A percentile compares a stretch with the other conserved stretches of the same genome.
Evolutionary conservation across 2,888 invertebrate species (phyloP).

Genomic region (Erynnis tages): DNA sequence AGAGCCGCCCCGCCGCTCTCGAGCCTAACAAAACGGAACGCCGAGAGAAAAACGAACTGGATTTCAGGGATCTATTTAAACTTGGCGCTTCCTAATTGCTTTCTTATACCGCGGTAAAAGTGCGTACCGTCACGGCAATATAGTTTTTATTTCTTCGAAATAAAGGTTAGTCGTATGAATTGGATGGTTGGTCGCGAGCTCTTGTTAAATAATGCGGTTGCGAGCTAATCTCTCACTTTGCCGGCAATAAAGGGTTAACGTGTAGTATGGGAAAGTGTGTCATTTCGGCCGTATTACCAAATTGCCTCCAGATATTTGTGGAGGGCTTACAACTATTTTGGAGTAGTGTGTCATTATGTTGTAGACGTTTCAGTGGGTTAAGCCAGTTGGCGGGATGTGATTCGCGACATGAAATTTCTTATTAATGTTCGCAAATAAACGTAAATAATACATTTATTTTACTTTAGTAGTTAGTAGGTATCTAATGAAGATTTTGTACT

Average conservation of each 20-base stretch:
- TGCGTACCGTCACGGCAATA: slow-evolving; percentile 37
- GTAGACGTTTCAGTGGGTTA: background rate
- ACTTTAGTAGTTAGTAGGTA: too few species aligned
- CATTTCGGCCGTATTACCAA: slow-evolving; percentile 27
- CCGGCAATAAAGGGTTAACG: slow-evolving; percentile 42
- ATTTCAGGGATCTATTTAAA: slow-evolving; percentile 42
- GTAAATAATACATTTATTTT: too few species aligned
- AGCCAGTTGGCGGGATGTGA: too few species aligned
- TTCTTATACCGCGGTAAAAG: slow-evolving; percentile 52
- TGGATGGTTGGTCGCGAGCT: slow-evolving; percentile 29
- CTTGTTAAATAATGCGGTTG: slow-evolving; percentile 51
- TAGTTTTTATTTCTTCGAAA: slow-evolving; percentile 37
- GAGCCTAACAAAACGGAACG: background rate
- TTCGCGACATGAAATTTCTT: too few species aligned
- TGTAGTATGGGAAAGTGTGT: slow-evolving; percentile 41
- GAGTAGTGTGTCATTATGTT: background rate
- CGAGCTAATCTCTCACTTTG: slow-evolving; percentile 52
- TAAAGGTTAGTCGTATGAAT: slow-evolving; percentile 30
- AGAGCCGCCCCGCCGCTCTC: slow-evolving; percentile 38
- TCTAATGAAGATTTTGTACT: too few species aligned
- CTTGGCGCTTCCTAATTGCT: slow-evolving; percentile 62
- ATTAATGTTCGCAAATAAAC: too few species aligned
- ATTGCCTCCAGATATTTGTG: slow-evolving; percentile 24
- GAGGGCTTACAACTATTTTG: slow-evolving; percentile 6
- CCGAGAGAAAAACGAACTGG: slow-evolving; percentile 25